phyloP scores from a whole-genome alignment of 2,113 vertebrate genomes.

The Tichodroma muraria region DNA sequence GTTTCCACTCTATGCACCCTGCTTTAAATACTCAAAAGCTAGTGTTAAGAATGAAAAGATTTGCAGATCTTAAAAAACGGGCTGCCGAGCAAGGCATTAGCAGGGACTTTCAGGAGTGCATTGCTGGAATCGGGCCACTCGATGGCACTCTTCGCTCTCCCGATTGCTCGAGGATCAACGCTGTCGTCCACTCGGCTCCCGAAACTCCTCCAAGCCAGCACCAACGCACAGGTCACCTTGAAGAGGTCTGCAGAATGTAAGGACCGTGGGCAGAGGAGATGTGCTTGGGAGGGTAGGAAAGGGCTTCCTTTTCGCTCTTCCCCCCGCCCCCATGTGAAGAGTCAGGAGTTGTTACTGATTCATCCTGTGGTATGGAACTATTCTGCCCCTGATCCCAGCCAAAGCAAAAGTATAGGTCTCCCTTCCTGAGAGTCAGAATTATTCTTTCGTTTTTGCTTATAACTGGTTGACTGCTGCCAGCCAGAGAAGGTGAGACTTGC shows the following conservation, averaged over 20 bases:
- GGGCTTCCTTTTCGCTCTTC: neutral
- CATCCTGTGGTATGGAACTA: neutral
- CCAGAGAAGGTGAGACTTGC: neutral
- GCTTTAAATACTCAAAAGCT: neutral
- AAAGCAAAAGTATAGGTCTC: neutral
- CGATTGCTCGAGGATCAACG: neutral
- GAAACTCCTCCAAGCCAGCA: neutral
- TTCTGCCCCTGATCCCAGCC: neutral
- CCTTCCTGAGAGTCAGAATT: neutral
- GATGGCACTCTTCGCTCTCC: neutral
- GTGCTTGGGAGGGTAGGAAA: neutral
- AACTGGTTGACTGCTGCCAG: neutral
- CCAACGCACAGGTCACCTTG: accelerated
- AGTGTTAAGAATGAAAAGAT: neutral
- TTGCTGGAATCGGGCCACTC: neutral
- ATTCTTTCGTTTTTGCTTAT: neutral
- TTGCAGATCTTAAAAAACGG: accelerated
- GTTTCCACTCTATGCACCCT: neutral
- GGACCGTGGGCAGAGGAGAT: neutral
- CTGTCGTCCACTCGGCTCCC: accelerated
- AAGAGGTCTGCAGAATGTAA: neutral
- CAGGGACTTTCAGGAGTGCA: neutral
- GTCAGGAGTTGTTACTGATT: neutral
- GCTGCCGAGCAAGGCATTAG: no score
- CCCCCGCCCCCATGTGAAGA: accelerated